Evolutionary conservation across 1,140 invertebrate species (phyloP).

Genomic region (Zaprionus camerounensis): DNA sequence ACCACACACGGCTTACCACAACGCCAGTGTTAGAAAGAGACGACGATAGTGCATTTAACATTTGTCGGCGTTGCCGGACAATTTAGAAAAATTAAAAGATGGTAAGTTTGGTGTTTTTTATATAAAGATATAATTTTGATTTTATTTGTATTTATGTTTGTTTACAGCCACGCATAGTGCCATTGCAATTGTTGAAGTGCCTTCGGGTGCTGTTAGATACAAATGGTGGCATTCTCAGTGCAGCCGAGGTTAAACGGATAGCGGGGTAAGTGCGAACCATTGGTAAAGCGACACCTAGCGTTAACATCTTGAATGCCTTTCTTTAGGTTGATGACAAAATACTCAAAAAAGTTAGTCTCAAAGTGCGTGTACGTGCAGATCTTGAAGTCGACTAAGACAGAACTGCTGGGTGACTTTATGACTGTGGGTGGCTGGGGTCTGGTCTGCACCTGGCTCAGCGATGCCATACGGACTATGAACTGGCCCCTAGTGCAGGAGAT

Average conservation of each 20-base stretch:
- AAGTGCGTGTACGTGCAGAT: slow-evolving; percentile 98
- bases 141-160: neutral
- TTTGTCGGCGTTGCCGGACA: slow-evolving; percentile 59
- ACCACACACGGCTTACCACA: slow-evolving; percentile 18
- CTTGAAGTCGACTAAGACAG: slow-evolving; percentile 93
- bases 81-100: slow-evolving; percentile 38
- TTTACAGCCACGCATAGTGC: slow-evolving; percentile 95
- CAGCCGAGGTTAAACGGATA: slow-evolving; percentile 92
- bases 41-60: slow-evolving; percentile 40
- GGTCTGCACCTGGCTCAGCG: slow-evolving; percentile 94
- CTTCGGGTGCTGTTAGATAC: slow-evolving; percentile 92
- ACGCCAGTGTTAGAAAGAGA: slow-evolving; percentile 47
- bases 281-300: slow-evolving; percentile 51
- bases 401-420: slow-evolving; percentile 95
- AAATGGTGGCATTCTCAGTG: slow-evolving; percentile 94
- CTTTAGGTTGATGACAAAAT: slow-evolving; percentile 96
- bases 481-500: slow-evolving; percentile 94
- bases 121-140: neutral
- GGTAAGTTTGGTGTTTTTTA: slow-evolving; percentile 51
- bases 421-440: slow-evolving; percentile 95
- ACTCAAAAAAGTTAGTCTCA: slow-evolving; percentile 97
- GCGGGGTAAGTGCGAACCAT: slow-evolving; percentile 87
- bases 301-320: slow-evolving; percentile 40
- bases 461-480: slow-evolving; percentile 92
- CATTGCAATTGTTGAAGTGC: slow-evolving; percentile 93